These are phyloP conservation scores for Indicator maculatus DNA, from an alignment of 2,113 vertebrate genomes.

Conservation along the genomic window DNA sequence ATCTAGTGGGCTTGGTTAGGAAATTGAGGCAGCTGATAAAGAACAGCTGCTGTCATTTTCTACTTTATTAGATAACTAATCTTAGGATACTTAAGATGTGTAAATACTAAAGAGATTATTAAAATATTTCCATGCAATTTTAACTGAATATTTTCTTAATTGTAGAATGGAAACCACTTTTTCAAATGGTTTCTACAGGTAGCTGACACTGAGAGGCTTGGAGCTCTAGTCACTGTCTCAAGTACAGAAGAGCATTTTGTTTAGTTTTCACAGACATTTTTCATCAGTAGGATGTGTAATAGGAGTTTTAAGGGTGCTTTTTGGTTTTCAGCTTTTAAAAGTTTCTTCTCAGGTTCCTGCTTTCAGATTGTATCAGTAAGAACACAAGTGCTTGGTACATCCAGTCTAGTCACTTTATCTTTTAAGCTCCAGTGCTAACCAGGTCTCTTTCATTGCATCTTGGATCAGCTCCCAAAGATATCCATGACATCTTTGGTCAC, in stretches of 20 bases:
- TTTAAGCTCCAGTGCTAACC: not conserved
- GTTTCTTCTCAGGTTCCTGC: not conserved
- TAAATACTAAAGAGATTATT: not conserved
- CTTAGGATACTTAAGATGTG: not conserved
- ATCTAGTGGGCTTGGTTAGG: constrained; percentile 13
- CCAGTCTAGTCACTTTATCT: not conserved
- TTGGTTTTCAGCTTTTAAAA: not conserved
- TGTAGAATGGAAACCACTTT: not conserved
- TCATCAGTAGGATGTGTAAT: not conserved
- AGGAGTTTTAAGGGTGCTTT: not conserved
- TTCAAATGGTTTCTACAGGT: not conserved
- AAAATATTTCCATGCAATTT: not conserved
- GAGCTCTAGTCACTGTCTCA: not conserved
- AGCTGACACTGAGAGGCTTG: not conserved
- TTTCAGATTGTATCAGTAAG: not conserved
- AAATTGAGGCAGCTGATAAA: not conserved
- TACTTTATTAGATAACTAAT: not conserved
- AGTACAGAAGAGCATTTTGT: not conserved
- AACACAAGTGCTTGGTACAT: not conserved
- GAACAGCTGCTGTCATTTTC: not conserved
- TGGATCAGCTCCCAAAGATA: not conserved
- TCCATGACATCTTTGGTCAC: not conserved
- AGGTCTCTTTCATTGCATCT: not conserved
- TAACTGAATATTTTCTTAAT: not conserved
- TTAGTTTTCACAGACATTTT: not conserved